phyloP scores from a whole-genome alignment of 2,113 vertebrate species.

The Dolichotis patagonum region DNA sequence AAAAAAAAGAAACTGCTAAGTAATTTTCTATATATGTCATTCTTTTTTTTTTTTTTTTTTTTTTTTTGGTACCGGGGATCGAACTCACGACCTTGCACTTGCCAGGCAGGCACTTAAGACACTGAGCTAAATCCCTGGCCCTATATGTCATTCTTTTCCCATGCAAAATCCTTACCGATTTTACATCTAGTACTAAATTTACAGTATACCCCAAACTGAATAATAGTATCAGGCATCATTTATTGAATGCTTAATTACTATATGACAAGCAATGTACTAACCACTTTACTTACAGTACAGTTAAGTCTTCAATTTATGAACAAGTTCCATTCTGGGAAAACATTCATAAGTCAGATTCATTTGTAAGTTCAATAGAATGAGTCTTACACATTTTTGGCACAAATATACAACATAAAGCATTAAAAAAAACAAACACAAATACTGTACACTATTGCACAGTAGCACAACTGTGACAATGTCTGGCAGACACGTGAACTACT shows the following conservation, averaged over 20 bases:
- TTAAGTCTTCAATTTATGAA: not conserved
- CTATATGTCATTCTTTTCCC: conserved; percentile 31
- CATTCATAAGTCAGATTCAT: not conserved
- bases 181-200: conserved; percentile 9
- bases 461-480: not conserved
- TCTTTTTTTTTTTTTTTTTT: not conserved
- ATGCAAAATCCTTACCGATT: conserved; percentile 33
- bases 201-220: conserved; percentile 7
- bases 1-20: conserved; percentile 41
- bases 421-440: not conserved
- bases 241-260: conserved; percentile 7
- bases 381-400: not conserved
- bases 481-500: not conserved
- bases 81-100: too few relatives aligned
- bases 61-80: too few relatives aligned
- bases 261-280: not conserved
- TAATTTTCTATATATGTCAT: conserved; percentile 20
- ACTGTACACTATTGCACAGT: not conserved
- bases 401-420: not conserved
- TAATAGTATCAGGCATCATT: conserved; percentile 36
- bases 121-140: too few relatives aligned
- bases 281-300: not conserved
- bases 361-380: not conserved
- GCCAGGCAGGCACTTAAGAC: too few relatives aligned
- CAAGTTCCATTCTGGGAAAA: not conserved